Evolutionary conservation across 2,888 invertebrate species (phyloP), one percentile per base, ranked within the genome.

Genomic region (Chymomyza amoena): DNA sequence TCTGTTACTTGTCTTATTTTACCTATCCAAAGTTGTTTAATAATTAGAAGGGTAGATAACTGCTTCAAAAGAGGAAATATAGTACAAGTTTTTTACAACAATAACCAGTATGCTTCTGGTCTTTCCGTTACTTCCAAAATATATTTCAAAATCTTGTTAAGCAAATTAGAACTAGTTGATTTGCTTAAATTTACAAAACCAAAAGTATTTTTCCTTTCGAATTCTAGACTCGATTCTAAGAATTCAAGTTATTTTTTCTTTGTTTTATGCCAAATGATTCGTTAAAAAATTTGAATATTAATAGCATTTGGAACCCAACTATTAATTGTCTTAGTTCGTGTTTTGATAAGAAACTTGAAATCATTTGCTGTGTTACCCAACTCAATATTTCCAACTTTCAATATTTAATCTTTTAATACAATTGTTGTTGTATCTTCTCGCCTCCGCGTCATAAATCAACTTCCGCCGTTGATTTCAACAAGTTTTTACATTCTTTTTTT

Each of bases 381-480:
- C 39, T 45, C 13, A 10, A 45, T 32, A 45, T 10, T 45, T 45
- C 39, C 13, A 45, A 2, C 39, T 25, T 18, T 59, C 59, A 15
- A 15, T 15, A 32, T 28, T 15, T 73, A 66, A 45, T 59, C 28
- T 28, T 13, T n/a, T n/a, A n/a, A n/a, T 20, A 32, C 16, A 32
- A 15, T 2, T 18, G 20, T 59, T 59, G 76, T 75, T 73, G 54
- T 20, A 16, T 18, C 54, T 70, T 67, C 61, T 78, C 79, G 77
- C 80, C 80, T 66, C 72, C 72, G 81, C 76, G 64, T 76, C 84
- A 78, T 78, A 79, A 79, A 80, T 80, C 79, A 79, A 72, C 80
- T 79, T 81, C 86, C 83, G 83, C 64, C 80, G 72, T 65, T 65
- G 61, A 57, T 54, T 69, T 74, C 50, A 57, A 16, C 36, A 50